phyloP scores from a whole-genome alignment of 2,797 vertebrate genomes.

The Urosaurus nigricauda region DNA sequence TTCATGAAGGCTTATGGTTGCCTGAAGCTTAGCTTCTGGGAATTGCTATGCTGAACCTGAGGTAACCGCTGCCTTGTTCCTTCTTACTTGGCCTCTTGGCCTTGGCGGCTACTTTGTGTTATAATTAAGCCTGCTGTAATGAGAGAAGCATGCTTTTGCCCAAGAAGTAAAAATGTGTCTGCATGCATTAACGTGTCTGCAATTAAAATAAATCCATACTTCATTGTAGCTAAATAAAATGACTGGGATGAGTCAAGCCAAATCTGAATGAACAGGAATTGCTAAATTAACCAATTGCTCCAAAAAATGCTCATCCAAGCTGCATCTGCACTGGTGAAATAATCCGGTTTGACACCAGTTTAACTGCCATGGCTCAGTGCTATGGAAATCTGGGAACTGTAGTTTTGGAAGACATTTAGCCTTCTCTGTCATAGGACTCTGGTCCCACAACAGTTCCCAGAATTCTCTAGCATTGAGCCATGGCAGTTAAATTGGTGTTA shows the following conservation, averaged over 20 bases:
- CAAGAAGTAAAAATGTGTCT: background rate
- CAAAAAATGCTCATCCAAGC: too few species aligned
- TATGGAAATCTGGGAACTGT: too few species aligned
- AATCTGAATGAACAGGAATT: background rate
- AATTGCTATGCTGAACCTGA: slow-evolving; percentile 6
- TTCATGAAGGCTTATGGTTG: slow-evolving; percentile 12
- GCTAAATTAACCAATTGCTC: background rate
- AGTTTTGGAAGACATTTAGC: too few species aligned
- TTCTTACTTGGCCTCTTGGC: slow-evolving; percentile 2
- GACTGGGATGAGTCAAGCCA: background rate
- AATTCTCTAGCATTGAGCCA: too few species aligned
- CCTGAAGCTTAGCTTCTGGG: slow-evolving; percentile 5
- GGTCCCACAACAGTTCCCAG: too few species aligned
- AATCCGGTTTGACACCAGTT: too few species aligned
- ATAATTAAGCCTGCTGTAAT: background rate
- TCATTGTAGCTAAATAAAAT: background rate
- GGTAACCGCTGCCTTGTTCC: slow-evolving; percentile 4
- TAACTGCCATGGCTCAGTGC: too few species aligned
- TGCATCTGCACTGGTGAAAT: too few species aligned
- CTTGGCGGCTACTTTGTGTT: background rate
- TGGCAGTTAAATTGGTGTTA: too few species aligned
- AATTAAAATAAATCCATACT: background rate
- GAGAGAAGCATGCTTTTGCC: background rate
- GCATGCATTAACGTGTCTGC: background rate
- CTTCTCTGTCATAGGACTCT: too few species aligned